Conservation (phyloP, 2,888 invertebrate genomes). For the Patella pellucida region DNA sequence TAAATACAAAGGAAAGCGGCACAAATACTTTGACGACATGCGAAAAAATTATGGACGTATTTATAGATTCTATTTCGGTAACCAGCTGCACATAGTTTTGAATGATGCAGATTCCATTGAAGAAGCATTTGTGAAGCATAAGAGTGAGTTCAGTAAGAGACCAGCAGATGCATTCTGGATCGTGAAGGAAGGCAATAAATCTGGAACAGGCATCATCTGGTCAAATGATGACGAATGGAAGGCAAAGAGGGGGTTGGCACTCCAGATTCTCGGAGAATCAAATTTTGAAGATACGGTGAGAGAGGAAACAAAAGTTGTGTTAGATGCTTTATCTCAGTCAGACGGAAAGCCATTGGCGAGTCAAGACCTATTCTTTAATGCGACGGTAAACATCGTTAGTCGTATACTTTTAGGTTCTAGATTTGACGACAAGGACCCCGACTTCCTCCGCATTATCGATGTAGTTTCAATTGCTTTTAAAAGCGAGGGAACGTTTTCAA, state of each 20-base stretch:
- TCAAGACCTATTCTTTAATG: no score
- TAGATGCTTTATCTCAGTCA: not conserved
- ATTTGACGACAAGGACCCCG: not conserved
- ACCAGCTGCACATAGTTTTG: not conserved
- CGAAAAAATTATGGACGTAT: not conserved
- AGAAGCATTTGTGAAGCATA: not conserved
- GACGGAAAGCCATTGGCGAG: not conserved
- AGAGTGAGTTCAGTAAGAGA: not conserved
- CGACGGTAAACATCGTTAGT: no score
- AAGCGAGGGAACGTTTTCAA: not conserved
- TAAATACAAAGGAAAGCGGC: not conserved
- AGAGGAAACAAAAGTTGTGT: not conserved
- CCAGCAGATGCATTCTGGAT: not conserved
- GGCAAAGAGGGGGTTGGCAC: not conserved
- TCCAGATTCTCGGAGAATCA: not conserved
- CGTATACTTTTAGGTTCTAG: not conserved
- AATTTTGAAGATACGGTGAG: not conserved
- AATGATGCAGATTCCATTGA: not conserved
- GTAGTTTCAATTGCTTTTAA: not conserved
- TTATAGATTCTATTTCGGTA: not conserved
- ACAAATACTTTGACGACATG: not conserved
- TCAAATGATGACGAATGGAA: not conserved
- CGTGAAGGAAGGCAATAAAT: not conserved
- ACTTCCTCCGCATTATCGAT: not conserved
- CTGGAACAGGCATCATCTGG: not conserved